Evolutionary conservation across 1,140 invertebrate genomes (phyloP), one percentile per base, ranked within the genome.

Genomic region (Diabrotica virgifera): DNA sequence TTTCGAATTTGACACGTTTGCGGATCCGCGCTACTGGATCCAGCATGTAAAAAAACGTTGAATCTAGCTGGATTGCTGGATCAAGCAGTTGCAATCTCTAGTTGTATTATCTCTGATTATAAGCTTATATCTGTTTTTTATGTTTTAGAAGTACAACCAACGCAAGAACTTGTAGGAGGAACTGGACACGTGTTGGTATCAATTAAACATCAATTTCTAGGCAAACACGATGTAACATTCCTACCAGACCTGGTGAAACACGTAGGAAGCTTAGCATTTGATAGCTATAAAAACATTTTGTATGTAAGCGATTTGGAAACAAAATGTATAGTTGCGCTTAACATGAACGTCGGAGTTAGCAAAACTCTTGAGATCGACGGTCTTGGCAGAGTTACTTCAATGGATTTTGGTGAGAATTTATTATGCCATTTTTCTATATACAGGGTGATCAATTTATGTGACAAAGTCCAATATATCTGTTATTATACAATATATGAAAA

Each of bases 371-470:
- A 83, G 0, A 70, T 77, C 12, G 67, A 80, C 2, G 81, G 82
- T 5, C 67, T 88, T 37, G 81, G 82, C 5, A 79, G 82, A 24
- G 75, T 90, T 0, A 81, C 81, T 8, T 84, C 85, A 8, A 82
- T 92, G 81, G 84, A 84, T 68, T 89, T 87, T 72, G 84, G 84
- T 85, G 68, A 80, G 76, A 69, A 66, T 12, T 58, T 58, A 9
- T 24, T 24, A n/a, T n/a, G n/a, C n/a, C n/a, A n/a, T n/a, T n/a
- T n/a, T n/a, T n/a, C n/a, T n/a, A n/a, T n/a, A n/a, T n/a, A n/a
- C n/a, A n/a, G n/a, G n/a, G n/a, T n/a, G n/a, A n/a, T n/a, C n/a
- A n/a, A n/a, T n/a, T n/a, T n/a, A n/a, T n/a, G n/a, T n/a, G n/a
- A n/a, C n/a, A n/a, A n/a, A n/a, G n/a, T n/a, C n/a, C n/a, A n/a